These are phyloP conservation scores for Acanthis flammea DNA, from an alignment of 2,797 vertebrate genomes.

Conservation along the genomic window DNA sequence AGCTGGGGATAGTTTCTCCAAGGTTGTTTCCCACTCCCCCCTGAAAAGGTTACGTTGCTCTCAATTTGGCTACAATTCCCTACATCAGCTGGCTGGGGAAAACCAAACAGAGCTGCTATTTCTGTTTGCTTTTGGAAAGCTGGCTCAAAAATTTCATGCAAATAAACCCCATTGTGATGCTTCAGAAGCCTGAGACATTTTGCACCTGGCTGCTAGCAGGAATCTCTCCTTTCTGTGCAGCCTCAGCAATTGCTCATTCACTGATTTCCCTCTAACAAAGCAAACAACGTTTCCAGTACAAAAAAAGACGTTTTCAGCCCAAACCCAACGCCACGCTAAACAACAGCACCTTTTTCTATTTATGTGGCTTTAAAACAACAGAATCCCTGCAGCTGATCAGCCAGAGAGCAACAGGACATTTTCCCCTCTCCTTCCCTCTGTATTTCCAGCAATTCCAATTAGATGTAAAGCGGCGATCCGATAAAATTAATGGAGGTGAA, in stretches of 20 bases:
- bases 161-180: background rate
- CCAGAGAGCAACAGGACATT: background rate
- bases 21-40: background rate
- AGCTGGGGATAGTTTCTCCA: background rate
- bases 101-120: background rate
- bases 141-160: background rate
- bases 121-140: background rate
- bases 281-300: background rate
- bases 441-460: background rate
- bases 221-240: background rate
- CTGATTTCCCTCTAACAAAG: background rate
- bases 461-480: background rate
- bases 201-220: background rate
- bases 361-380: background rate
- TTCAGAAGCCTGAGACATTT: background rate
- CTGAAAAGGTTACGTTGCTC: background rate
- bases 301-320: background rate
- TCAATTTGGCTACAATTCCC: background rate
- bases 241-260: background rate
- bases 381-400: background rate
- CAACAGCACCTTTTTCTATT: background rate
- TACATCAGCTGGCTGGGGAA: background rate
- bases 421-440: background rate
- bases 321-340: fast-evolving
- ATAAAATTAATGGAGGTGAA: conserved; percentile 54